Evolutionary conservation across 2,113 vertebrate genomes (phyloP).

Genomic region (Gymnorhina tibicen): DNA sequence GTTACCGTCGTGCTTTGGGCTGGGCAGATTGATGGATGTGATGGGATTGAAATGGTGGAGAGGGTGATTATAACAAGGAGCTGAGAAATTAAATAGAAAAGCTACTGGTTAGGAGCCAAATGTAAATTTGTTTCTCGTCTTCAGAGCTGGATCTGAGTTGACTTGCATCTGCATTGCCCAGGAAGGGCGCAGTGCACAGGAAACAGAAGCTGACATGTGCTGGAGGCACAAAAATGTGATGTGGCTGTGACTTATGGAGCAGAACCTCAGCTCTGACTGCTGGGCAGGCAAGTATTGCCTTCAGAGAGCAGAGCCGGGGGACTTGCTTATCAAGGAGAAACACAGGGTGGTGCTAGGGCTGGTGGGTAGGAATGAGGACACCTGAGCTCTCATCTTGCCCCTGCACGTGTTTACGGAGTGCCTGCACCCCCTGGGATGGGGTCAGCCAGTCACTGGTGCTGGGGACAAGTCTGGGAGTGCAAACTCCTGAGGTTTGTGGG

Average conservation of each 20-base stretch:
- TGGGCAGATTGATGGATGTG: slow-evolving; percentile 40
- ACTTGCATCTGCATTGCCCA: background rate
- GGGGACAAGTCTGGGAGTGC: background rate
- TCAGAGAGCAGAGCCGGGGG: background rate
- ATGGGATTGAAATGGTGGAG: slow-evolving; percentile 37
- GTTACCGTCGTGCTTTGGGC: background rate
- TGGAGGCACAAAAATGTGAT: background rate
- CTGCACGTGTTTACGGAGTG: background rate
- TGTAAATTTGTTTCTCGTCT: slow-evolving; percentile 30
- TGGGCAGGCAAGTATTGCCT: background rate
- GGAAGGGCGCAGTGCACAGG: background rate
- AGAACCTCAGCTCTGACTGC: background rate
- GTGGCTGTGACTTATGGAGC: background rate
- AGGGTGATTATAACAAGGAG: slow-evolving; percentile 48
- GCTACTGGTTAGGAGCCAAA: slow-evolving; percentile 20
- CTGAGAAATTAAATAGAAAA: slow-evolving; percentile 56
- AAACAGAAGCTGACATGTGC: background rate
- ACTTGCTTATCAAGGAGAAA: background rate
- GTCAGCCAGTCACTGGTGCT: rapidly evolving
- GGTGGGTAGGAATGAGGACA: background rate
- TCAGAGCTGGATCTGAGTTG: background rate
- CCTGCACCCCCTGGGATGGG: background rate
- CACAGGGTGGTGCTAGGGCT: background rate
- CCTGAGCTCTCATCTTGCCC: background rate
- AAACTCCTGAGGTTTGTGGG: background rate